A percentile compares a stretch with the other conserved stretches of the same genome.
phyloP scores from a whole-genome alignment of 2,888 invertebrate genomes.

The Clanis bilineata region DNA sequence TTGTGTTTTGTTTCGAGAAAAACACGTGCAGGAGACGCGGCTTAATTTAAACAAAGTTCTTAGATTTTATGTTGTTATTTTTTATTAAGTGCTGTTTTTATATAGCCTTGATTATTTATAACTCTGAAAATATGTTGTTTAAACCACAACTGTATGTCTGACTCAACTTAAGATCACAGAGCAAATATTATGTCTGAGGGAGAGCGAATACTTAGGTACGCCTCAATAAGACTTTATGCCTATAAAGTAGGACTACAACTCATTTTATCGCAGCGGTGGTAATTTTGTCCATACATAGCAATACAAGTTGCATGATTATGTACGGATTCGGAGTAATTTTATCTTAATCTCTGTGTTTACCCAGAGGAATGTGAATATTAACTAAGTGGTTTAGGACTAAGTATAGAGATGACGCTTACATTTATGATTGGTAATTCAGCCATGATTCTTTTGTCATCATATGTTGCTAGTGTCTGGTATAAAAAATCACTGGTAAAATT shows the following conservation, averaged over 20 bases:
- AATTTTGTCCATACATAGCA: slow-evolving; percentile 29
- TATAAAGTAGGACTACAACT: slow-evolving; percentile 23
- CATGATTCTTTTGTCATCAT: no score
- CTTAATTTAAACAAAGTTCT: no score
- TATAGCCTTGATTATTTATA: no score
- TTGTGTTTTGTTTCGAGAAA: no score
- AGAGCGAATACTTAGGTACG: slow-evolving; percentile 20
- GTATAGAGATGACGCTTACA: not conserved
- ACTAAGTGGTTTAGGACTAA: slow-evolving; percentile 7
- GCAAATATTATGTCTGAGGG: slow-evolving; percentile 34
- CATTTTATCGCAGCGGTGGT: slow-evolving; percentile 25
- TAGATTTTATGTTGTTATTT: no score
- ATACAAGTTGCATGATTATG: slow-evolving; percentile 25
- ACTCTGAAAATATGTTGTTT: not conserved
- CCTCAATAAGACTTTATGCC: slow-evolving; percentile 2
- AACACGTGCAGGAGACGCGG: no score
- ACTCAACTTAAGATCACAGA: slow-evolving; percentile 23
- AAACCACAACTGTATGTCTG: not conserved
- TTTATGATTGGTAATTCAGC: not conserved
- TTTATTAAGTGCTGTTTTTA: no score
- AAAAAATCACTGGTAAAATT: no score
- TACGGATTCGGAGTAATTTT: slow-evolving; percentile 19
- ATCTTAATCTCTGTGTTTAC: slow-evolving; percentile 20
- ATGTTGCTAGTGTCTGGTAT: no score
- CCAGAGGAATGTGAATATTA: slow-evolving; percentile 15